These are phyloP conservation scores for Oryctolagus cuniculus DNA, from an alignment of 2,113 vertebrate species.

Conservation along the genomic window DNA sequence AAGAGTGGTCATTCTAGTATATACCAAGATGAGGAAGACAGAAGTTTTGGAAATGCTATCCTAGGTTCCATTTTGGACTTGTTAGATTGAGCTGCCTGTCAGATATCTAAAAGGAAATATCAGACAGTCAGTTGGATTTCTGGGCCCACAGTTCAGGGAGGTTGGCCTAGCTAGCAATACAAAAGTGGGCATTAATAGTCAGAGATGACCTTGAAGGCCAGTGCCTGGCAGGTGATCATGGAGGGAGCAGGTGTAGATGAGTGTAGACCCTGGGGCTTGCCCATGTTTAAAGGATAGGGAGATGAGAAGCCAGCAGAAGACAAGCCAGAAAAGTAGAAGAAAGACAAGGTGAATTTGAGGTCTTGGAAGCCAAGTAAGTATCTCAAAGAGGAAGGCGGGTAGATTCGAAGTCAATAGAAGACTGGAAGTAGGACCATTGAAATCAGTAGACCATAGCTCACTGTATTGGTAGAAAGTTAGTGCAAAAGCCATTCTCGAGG, in stretches of 20 bases:
- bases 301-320: background rate
- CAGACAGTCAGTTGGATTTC: background rate
- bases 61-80: background rate
- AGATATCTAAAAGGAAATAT: background rate
- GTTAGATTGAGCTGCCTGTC: background rate
- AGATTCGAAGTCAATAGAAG: background rate
- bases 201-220: background rate
- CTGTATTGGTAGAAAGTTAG: background rate
- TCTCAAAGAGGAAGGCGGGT: background rate
- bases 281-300: background rate
- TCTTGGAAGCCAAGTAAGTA: background rate
- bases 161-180: background rate
- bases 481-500: constrained; percentile 27
- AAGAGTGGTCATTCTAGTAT: background rate
- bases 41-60: background rate
- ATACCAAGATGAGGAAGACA: background rate
- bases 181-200: background rate
- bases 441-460: background rate
- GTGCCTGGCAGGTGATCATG: too few relatives aligned
- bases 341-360: background rate
- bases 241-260: background rate
- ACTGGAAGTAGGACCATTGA: background rate
- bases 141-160: background rate
- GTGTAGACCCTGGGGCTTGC: background rate
- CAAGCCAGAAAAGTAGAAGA: background rate